Percentiles rank a stretch among this genome's conserved stretches.
These are phyloP conservation scores for Pheosia tremula DNA, from an alignment of 2,888 invertebrate genomes.

Conservation along the genomic window DNA sequence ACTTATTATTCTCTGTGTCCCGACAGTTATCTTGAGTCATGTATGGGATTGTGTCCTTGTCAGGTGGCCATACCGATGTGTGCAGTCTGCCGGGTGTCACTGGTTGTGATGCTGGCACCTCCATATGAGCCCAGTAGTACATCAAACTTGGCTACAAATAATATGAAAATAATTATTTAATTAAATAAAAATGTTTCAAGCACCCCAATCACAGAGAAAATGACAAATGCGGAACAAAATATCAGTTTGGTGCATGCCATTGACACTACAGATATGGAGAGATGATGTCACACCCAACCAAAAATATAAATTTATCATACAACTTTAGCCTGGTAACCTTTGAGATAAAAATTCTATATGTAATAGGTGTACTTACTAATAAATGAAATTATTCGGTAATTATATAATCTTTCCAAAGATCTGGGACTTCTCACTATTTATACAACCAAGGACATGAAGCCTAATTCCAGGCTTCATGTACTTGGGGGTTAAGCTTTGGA, in stretches of 20 bases:
- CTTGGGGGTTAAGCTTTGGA: too few species aligned
- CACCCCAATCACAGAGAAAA: background rate
- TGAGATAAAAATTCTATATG: too few species aligned
- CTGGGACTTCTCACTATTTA: too few species aligned
- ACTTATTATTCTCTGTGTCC: conserved; percentile 56
- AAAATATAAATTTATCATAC: background rate
- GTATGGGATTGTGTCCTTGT: conserved; percentile 54
- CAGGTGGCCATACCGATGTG: conserved; percentile 90
- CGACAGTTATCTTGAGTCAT: conserved; percentile 53
- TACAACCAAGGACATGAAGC: too few species aligned
- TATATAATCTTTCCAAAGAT: too few species aligned
- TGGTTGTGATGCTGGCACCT: conserved; percentile 87
- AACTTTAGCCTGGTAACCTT: background rate
- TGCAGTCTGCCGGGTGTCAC: conserved; percentile 90
- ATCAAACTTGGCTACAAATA: conserved; percentile 91
- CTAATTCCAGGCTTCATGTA: too few species aligned
- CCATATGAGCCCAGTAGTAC: conserved; percentile 96
- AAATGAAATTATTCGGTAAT: too few species aligned
- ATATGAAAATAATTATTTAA: conserved; percentile 9
- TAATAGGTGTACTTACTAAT: too few species aligned
- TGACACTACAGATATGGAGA: background rate
- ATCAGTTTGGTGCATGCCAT: background rate
- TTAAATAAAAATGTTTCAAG: too few species aligned
- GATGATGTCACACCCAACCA: background rate
- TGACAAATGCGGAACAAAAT: background rate